Base-by-base conservation (phyloP, 2,113 vertebrate species). In the Delphinus delphis region DNA sequence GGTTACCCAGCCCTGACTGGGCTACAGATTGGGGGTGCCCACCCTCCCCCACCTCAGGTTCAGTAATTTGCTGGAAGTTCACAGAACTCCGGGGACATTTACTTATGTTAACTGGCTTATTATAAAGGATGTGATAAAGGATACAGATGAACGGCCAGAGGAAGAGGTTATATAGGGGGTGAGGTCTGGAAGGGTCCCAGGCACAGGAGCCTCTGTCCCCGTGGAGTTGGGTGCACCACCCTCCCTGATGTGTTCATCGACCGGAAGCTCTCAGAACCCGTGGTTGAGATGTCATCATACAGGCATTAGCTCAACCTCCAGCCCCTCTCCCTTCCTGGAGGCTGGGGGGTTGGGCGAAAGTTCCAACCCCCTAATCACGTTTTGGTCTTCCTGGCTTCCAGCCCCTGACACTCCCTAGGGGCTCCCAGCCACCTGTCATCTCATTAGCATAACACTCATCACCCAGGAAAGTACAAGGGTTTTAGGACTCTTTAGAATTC, bases 161-260 rank as follows among this genome's bases (percentile, higher is more conserved):
- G 90, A 23, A 33, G 33, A 36, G 23, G 33, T 36, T 36, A 36
- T 10, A 4, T 10, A 12, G 0, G 1, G 5, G 38, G 14, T 5
- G 33, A 53, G 68, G 58, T 41, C 23, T 0, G 1, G 44, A 38
- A 20, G 9, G 25, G 44, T 36, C 67, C 38, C 1, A 1, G 36
- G 53, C 2, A 14, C 28, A 26, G 38, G 28, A 21, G 53, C 21
- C 15, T 62, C 65, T 21, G 79, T 25, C 70, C 58, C 58, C 0
- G 4, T 28, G 18, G 58, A 33, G 14, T 25, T 5, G 11, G 71
- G 58, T 31, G 13, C 11, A 6, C 44, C 44, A 20, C 44, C 20
- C 44, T 65, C 60, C 44, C 12, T 1, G 25, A 8, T 26, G 15
- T 6, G 6, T 15, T 18, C 20, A 1, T 36, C 38, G 62, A 0